Evolutionary conservation across 2,797 vertebrate species (phyloP).

Genomic region (Danionella dracula): DNA sequence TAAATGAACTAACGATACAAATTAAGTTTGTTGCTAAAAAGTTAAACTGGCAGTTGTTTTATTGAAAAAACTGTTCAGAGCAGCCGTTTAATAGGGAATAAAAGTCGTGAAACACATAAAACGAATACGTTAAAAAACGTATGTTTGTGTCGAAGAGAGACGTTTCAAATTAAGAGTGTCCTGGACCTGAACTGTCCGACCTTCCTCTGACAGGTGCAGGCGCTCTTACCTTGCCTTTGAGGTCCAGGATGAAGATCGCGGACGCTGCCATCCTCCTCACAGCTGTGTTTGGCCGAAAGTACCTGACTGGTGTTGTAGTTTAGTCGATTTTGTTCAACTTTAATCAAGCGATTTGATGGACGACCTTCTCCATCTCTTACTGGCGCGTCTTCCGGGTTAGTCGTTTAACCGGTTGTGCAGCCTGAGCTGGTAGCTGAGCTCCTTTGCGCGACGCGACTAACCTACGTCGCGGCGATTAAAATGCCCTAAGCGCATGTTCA

Average conservation of each 20-base stretch:
- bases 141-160: too few relatives aligned
- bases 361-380: conserved; percentile 26
- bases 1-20: too few relatives aligned
- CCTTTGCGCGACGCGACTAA: neutral
- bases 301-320: neutral
- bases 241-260: conserved; percentile 75
- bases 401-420: conserved; percentile 59
- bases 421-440: conserved; percentile 28
- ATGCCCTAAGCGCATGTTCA: neutral
- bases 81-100: too few relatives aligned
- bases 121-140: too few relatives aligned
- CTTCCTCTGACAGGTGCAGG: conserved; percentile 23
- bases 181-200: neutral
- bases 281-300: neutral
- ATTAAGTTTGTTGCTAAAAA: too few relatives aligned
- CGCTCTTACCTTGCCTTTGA: conserved; percentile 77
- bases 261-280: conserved; percentile 69
- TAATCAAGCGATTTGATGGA: conserved; percentile 1
- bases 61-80: too few relatives aligned
- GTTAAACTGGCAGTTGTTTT: too few relatives aligned
- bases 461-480: neutral
- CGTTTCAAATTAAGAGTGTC: too few relatives aligned
- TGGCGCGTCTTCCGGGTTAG: conserved; percentile 47
- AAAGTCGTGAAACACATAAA: too few relatives aligned
- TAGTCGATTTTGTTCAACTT: neutral